These are phyloP conservation scores for Dione vanillae DNA, from an alignment of 2,888 invertebrate species.

Conservation along the genomic window DNA sequence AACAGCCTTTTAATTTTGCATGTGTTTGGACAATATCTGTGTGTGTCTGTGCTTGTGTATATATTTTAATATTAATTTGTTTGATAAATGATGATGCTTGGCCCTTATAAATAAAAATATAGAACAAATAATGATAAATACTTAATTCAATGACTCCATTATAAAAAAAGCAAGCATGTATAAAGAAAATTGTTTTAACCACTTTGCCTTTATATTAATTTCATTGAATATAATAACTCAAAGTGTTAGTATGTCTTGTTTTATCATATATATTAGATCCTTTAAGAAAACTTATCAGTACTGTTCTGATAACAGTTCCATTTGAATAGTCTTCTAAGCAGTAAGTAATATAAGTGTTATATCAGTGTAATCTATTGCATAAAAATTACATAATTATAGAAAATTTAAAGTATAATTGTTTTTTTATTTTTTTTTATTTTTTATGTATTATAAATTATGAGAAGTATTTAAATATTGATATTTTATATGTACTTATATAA, in stretches of 20 bases:
- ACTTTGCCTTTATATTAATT: neutral
- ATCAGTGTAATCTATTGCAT: neutral
- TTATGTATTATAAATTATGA: too few species aligned
- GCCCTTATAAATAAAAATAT: neutral
- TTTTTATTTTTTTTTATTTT: too few species aligned
- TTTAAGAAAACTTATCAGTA: constrained; percentile 26
- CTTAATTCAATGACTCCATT: neutral
- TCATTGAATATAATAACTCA: neutral
- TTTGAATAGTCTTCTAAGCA: constrained; percentile 3
- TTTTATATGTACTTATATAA: too few species aligned
- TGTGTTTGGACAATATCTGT: neutral
- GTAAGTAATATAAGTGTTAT: constrained; percentile 12
- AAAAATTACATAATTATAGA: neutral
- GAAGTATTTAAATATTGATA: too few species aligned
- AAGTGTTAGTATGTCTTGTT: neutral
- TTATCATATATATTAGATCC: neutral
- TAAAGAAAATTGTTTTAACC: neutral
- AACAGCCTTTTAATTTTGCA: neutral
- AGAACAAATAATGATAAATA: neutral
- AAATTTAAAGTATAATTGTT: too few species aligned
- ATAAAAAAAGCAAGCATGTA: neutral
- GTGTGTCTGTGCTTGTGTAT: neutral
- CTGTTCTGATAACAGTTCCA: neutral
- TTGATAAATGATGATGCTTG: neutral
- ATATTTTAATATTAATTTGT: neutral